Percentiles rank a stretch among this genome's conserved stretches.
Conservation (phyloP, 1,140 invertebrate species). For the Meloidogyne chitwoodi region DNA sequence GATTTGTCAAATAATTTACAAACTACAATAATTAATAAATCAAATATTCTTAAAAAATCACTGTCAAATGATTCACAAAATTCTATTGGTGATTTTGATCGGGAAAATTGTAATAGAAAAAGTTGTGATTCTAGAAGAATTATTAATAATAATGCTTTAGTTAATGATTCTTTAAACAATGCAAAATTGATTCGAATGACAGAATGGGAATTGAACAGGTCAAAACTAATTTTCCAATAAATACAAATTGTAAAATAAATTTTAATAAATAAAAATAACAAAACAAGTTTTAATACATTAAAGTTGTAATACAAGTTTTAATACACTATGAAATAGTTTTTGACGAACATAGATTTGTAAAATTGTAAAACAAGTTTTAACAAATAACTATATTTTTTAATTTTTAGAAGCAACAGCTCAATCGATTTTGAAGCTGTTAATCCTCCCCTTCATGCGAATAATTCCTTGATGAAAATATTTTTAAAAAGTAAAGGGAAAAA, state of each 20-base stretch:
- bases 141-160: background rate
- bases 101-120: background rate
- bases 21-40: background rate
- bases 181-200: background rate
- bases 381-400: background rate
- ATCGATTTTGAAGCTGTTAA: slow-evolving; percentile 40
- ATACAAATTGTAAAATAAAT: background rate
- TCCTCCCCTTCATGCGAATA: slow-evolving; percentile 28
- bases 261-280: background rate
- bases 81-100: background rate
- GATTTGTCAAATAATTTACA: background rate
- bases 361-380: background rate
- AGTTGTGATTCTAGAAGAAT: background rate
- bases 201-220: background rate
- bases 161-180: background rate
- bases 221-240: background rate
- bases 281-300: background rate
- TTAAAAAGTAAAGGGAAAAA: background rate
- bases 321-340: no score
- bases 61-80: background rate
- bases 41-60: background rate
- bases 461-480: slow-evolving; percentile 22
- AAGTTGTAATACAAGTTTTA: background rate
- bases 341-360: no score
- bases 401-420: slow-evolving; percentile 21